Conservation (phyloP, 1,140 invertebrate species). For the Caenorhabditis latens region DNA sequence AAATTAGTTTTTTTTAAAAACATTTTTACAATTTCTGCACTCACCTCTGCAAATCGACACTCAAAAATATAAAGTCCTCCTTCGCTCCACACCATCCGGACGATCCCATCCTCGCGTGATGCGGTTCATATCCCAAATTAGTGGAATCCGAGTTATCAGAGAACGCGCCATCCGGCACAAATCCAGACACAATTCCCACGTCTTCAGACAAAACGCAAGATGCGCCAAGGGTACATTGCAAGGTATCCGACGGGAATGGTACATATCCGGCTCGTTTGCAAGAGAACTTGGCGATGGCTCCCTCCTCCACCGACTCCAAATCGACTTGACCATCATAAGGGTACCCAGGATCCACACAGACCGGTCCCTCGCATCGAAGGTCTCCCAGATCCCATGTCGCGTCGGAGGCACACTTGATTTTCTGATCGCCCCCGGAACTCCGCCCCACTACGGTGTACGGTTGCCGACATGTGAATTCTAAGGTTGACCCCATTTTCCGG, state of each 20-base stretch:
- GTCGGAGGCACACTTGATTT: conserved; percentile 90
- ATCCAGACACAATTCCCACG: conserved; percentile 89
- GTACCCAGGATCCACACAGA: conserved; percentile 92
- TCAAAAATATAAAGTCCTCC: conserved; percentile 91
- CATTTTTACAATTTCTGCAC: neutral
- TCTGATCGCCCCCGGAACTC: conserved; percentile 89
- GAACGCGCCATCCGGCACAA: conserved; percentile 93
- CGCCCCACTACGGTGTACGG: conserved; percentile 93
- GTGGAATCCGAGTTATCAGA: conserved; percentile 86
- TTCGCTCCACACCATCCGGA: conserved; percentile 83
- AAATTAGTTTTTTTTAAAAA: neutral
- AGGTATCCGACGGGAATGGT: conserved; percentile 89
- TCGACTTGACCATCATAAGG: conserved; percentile 91
- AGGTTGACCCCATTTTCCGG: conserved; percentile 80
- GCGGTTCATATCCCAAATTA: conserved; percentile 75
- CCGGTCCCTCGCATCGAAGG: conserved; percentile 89
- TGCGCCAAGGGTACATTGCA: conserved; percentile 90
- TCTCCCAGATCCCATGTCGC: conserved; percentile 97
- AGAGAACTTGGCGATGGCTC: conserved; percentile 89
- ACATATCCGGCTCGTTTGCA: conserved; percentile 88
- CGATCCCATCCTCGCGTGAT: conserved; percentile 75
- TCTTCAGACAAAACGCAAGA: conserved; percentile 93
- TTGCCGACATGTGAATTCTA: conserved; percentile 95
- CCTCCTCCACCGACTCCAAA: conserved; percentile 90
- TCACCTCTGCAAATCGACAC: conserved; percentile 86